Conservation (phyloP, 1,140 invertebrate species). For the Leptinotarsa undecemlineata region DNA sequence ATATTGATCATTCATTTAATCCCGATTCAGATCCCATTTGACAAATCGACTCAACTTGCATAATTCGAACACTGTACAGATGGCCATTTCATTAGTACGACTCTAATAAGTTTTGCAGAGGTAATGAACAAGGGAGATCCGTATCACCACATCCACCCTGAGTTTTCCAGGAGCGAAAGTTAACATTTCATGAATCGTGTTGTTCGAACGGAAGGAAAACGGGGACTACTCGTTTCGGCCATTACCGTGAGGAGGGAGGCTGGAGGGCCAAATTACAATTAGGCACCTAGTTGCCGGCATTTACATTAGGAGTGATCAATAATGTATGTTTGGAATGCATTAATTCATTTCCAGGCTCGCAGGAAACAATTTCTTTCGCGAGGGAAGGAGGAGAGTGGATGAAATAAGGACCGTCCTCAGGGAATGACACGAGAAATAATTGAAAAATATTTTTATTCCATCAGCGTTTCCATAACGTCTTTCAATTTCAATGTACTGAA, state of each 20-base stretch:
- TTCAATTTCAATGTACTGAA: too few species aligned
- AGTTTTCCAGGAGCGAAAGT: neutral
- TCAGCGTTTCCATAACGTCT: too few species aligned
- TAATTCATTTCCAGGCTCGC: constrained; percentile 52
- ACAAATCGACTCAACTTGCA: too few species aligned
- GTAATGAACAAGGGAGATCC: neutral
- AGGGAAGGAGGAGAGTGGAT: neutral
- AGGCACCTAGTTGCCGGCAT: constrained; percentile 40
- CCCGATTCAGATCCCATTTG: too few species aligned
- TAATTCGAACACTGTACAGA: too few species aligned
- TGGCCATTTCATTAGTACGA: too few species aligned
- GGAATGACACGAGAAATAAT: too few species aligned
- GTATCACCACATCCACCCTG: neutral
- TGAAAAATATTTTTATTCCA: too few species aligned
- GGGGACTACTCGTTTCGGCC: constrained; percentile 6
- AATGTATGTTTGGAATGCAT: constrained; percentile 54
- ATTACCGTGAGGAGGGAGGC: constrained; percentile 12
- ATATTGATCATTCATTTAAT: too few species aligned
- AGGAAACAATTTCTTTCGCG: constrained; percentile 52
- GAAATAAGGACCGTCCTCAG: too few species aligned
- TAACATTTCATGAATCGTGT: constrained; percentile 2
- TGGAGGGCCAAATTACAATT: constrained; percentile 38
- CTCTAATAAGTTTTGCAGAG: too few species aligned
- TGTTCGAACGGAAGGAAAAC: constrained; percentile 22
- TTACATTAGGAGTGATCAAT: constrained; percentile 53